phyloP scores from a whole-genome alignment of 2,888 invertebrate genomes.

The Seladonia tumulorum region DNA sequence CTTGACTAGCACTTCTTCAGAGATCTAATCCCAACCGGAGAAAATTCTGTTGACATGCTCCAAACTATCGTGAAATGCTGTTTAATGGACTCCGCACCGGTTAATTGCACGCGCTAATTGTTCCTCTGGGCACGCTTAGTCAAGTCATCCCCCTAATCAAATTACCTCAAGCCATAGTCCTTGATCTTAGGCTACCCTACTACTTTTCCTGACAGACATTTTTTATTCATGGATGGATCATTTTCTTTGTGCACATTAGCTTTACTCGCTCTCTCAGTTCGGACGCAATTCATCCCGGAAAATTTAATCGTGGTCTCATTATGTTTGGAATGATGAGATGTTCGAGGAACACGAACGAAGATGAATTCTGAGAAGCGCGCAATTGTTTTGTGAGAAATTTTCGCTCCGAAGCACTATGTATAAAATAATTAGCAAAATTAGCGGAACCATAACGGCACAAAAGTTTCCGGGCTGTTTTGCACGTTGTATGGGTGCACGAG shows the following conservation, averaged over 20 bases:
- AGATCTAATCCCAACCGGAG: slow-evolving; percentile 35
- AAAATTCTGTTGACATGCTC: slow-evolving; percentile 42
- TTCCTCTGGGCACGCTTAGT: not conserved
- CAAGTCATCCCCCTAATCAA: slow-evolving; percentile 30
- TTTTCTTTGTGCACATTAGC: not conserved
- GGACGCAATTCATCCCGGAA: not conserved
- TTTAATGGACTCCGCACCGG: slow-evolving; percentile 25
- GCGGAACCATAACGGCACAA: not conserved
- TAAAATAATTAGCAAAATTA: not conserved
- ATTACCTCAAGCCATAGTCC: not conserved
- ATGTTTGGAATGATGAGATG: not conserved
- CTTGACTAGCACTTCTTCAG: slow-evolving; percentile 34
- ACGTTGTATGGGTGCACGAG: not conserved
- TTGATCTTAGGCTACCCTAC: not conserved
- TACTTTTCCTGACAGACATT: not conserved
- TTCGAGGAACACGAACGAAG: not conserved
- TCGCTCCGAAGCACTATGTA: not conserved
- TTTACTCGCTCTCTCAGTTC: not conserved
- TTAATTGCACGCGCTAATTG: slow-evolving; percentile 53
- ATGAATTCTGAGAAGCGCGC: not conserved
- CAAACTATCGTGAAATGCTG: slow-evolving; percentile 48
- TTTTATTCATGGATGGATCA: not conserved
- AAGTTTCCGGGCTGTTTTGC: not conserved
- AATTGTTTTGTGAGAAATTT: not conserved
- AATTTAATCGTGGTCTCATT: not conserved